Evolutionary conservation across 2,797 vertebrate genomes (phyloP).

Genomic region (Phrynocephalus forsythii): DNA sequence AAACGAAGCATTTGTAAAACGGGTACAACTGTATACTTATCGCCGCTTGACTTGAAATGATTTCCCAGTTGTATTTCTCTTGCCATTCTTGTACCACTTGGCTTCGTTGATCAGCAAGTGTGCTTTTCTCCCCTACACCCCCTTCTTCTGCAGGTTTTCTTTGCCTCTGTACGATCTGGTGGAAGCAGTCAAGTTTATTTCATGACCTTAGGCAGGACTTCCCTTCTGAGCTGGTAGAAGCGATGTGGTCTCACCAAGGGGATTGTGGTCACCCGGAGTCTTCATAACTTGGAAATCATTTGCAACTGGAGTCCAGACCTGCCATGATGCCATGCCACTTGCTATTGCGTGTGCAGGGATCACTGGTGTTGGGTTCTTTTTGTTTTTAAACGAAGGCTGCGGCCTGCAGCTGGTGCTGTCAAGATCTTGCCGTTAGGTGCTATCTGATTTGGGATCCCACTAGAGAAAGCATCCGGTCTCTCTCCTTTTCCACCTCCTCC

Average conservation of each 20-base stretch:
- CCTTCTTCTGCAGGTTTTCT: constrained; percentile 83
- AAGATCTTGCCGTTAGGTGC: constrained; percentile 81
- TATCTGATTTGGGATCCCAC: constrained; percentile 75
- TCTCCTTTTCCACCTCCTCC: constrained; percentile 56
- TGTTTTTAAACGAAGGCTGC: constrained; percentile 78
- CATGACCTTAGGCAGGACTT: constrained; percentile 92
- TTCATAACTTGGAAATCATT: constrained; percentile 82
- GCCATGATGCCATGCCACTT: constrained; percentile 71
- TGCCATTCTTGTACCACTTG: neutral
- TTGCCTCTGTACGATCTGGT: constrained; percentile 89
- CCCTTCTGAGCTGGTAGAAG: constrained; percentile 89
- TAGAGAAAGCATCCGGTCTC: constrained; percentile 74
- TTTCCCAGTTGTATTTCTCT: neutral
- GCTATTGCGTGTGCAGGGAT: constrained; percentile 76
- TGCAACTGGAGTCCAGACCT: constrained; percentile 83
- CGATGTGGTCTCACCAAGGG: constrained; percentile 49
- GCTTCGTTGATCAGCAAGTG: neutral
- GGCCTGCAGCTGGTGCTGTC: constrained; percentile 83
- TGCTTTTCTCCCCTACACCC: neutral
- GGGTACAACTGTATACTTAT: too few species aligned
- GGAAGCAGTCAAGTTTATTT: constrained; percentile 94
- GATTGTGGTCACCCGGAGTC: constrained; percentile 76
- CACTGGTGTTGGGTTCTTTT: constrained; percentile 71
- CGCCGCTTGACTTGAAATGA: neutral
- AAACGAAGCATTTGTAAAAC: too few species aligned